These are phyloP conservation scores for Nezara viridula DNA, from an alignment of 2,888 invertebrate species.

Conservation along the genomic window DNA sequence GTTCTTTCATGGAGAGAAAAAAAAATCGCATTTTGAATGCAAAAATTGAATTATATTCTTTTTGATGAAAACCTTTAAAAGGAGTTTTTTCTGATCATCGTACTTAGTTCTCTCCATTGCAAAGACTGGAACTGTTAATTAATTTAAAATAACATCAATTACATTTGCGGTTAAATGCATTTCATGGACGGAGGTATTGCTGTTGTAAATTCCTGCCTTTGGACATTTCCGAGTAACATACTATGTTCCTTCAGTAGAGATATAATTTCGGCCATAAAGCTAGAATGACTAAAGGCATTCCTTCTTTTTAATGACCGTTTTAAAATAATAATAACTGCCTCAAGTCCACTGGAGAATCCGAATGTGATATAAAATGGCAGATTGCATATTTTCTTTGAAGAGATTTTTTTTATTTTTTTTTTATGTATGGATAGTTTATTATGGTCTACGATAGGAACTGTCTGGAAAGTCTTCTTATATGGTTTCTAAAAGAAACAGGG, in stretches of 20 bases:
- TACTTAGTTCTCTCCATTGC: background rate
- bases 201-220: background rate
- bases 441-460: background rate
- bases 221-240: background rate
- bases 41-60: too few species aligned
- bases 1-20: background rate
- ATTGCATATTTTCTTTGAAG: background rate
- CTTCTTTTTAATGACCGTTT: background rate
- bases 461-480: background rate
- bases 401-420: background rate
- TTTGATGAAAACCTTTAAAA: too few species aligned
- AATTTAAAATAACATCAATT: background rate
- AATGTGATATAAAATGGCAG: background rate
- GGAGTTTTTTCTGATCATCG: too few species aligned
- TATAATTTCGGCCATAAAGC: background rate
- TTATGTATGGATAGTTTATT: background rate
- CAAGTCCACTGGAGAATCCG: background rate
- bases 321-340: background rate
- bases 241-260: background rate
- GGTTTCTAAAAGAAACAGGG: too few species aligned
- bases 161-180: background rate
- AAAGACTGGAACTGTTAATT: background rate
- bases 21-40: too few species aligned
- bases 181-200: background rate
- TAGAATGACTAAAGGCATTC: slow-evolving; percentile 3